These are phyloP conservation scores for Heterotis niloticus DNA, from an alignment of 2,113 vertebrate genomes.

Conservation along the genomic window DNA sequence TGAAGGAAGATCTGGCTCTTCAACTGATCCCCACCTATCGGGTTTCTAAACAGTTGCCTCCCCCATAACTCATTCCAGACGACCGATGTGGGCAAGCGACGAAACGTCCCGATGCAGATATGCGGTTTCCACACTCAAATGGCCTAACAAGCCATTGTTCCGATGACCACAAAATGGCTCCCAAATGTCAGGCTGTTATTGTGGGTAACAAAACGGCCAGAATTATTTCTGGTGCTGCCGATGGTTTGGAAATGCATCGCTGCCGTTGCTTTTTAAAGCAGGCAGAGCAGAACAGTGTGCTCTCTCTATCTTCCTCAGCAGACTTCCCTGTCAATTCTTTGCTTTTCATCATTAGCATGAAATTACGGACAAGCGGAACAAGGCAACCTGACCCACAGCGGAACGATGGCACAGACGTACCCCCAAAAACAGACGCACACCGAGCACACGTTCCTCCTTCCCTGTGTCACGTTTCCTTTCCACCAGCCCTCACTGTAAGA, in stretches of 20 bases:
- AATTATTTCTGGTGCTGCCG: conserved; percentile 11
- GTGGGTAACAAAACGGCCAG: background rate
- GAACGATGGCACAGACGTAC: background rate
- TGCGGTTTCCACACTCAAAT: background rate
- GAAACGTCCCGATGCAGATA: background rate
- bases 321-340: background rate
- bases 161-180: background rate
- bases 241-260: background rate
- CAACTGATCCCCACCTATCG: background rate
- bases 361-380: too few relatives aligned
- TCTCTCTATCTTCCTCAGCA: background rate
- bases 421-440: background rate
- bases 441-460: background rate
- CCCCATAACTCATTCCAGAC: background rate
- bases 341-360: background rate
- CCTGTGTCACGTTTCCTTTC: background rate
- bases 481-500: background rate
- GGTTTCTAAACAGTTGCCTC: background rate
- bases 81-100: background rate
- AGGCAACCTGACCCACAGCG: background rate
- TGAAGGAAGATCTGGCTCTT: background rate
- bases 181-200: conserved; percentile 6
- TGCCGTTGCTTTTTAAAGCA: background rate
- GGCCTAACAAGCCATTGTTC: background rate
- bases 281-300: background rate